phyloP scores from a whole-genome alignment of 1,140 invertebrate genomes.

The Pomacea maculata region DNA sequence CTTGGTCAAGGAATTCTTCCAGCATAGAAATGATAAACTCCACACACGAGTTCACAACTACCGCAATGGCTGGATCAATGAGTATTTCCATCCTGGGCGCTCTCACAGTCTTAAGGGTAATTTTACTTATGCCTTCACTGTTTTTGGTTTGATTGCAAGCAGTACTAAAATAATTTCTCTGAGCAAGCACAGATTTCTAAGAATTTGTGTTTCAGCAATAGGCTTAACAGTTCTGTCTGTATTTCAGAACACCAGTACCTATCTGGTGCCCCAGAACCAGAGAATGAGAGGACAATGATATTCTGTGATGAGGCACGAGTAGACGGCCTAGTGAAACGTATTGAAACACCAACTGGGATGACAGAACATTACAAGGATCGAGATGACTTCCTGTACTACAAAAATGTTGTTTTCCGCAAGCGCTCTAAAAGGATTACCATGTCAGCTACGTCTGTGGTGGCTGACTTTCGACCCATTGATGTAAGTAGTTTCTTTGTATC shows the following conservation, averaged over 20 bases:
- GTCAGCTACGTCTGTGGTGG: conserved; percentile 37
- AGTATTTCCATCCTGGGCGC: conserved; percentile 75
- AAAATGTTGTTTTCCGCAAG: conserved; percentile 65
- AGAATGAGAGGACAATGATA: conserved; percentile 73
- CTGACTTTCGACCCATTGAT: conserved; percentile 61
- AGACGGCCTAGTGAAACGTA: conserved; percentile 74
- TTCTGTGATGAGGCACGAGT: conserved; percentile 76
- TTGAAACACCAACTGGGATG: conserved; percentile 71
- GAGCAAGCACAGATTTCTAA: too few species aligned
- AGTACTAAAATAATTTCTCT: not conserved
- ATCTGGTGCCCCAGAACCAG: conserved; percentile 66
- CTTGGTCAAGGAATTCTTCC: conserved; percentile 75
- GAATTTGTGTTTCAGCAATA: not conserved
- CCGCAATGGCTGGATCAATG: conserved; percentile 69
- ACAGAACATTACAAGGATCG: conserved; percentile 74
- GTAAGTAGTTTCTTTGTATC: conserved; percentile 50
- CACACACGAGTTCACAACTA: conserved; percentile 71
- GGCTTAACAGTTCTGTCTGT: not conserved
- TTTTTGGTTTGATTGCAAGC: not conserved
- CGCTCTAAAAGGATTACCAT: conserved; percentile 63
- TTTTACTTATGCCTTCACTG: not conserved
- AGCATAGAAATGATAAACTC: conserved; percentile 77
- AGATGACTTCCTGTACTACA: conserved; percentile 72
- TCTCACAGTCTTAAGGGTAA: conserved; percentile 56
- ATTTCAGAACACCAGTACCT: conserved; percentile 73